These are phyloP conservation scores for Apaloderma vittatum DNA, from an alignment of 2,113 vertebrate species.

Conservation along the genomic window DNA sequence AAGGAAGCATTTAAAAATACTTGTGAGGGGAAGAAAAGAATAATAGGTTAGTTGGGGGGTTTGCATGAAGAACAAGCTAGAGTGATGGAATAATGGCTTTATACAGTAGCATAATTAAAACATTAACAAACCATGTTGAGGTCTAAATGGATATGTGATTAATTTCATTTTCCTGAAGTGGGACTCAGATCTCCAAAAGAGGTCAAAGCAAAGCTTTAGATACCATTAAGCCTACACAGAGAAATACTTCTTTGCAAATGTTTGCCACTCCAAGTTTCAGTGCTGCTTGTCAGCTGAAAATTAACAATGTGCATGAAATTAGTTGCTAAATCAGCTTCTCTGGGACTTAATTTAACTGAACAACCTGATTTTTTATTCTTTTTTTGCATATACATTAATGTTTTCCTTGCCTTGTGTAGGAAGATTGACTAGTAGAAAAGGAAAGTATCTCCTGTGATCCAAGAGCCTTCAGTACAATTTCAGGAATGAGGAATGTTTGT, in stretches of 20 bases:
- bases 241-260: not conserved
- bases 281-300: conserved; percentile 52
- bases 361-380: not conserved
- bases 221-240: not conserved
- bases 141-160: not conserved
- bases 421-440: not conserved
- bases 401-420: not conserved
- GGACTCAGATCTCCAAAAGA: not conserved
- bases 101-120: not conserved
- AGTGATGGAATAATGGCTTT: not conserved
- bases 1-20: not conserved
- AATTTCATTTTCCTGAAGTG: conserved; percentile 2
- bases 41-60: not conserved
- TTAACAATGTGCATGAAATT: not conserved
- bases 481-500: conserved; percentile 1
- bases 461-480: not conserved
- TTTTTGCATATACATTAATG: not conserved
- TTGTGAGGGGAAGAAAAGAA: not conserved
- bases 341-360: not conserved
- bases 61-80: not conserved
- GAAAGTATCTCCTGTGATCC: not conserved
- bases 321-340: conserved; percentile 13
- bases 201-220: not conserved
- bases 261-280: not conserved
- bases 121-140: not conserved